Evolutionary conservation across 1,140 invertebrate genomes (phyloP).

Genomic region (Odontomachus brunneus): DNA sequence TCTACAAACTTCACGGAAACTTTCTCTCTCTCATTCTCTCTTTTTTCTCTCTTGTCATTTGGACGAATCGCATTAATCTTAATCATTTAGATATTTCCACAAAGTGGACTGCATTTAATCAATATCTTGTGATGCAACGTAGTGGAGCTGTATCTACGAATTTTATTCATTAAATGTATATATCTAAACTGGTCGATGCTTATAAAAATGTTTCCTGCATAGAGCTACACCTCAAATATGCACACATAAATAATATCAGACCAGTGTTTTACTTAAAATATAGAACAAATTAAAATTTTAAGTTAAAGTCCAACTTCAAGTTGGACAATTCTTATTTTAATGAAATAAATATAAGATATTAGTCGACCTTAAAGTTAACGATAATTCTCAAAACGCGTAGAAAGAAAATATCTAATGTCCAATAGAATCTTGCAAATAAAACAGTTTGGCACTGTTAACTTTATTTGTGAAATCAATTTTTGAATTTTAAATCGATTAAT

Average conservation of each 20-base stretch:
- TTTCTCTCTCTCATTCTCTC: too few species aligned
- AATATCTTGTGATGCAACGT: constrained; percentile 43
- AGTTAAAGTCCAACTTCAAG: background rate
- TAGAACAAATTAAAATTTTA: background rate
- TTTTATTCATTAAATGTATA: constrained; percentile 3
- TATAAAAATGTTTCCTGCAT: constrained; percentile 8
- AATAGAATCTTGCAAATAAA: constrained; percentile 15
- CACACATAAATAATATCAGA: constrained; percentile 17
- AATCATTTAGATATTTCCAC: background rate
- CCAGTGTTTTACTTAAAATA: background rate
- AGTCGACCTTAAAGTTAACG: background rate
- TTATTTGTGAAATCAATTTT: background rate
- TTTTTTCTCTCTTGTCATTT: too few species aligned
- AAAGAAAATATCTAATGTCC: background rate
- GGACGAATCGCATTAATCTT: background rate
- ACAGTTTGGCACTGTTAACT: background rate
- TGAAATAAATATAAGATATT: constrained; percentile 18
- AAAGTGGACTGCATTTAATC: background rate
- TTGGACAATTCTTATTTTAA: background rate
- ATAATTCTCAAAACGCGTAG: background rate
- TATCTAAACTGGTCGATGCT: background rate
- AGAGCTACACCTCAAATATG: background rate
- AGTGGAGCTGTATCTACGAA: constrained; percentile 27
- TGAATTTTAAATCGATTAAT: background rate
- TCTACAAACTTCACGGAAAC: constrained; percentile 13